Evolutionary conservation across 2,888 invertebrate species (phyloP).

Genomic region (Pseudococcus longispinus): DNA sequence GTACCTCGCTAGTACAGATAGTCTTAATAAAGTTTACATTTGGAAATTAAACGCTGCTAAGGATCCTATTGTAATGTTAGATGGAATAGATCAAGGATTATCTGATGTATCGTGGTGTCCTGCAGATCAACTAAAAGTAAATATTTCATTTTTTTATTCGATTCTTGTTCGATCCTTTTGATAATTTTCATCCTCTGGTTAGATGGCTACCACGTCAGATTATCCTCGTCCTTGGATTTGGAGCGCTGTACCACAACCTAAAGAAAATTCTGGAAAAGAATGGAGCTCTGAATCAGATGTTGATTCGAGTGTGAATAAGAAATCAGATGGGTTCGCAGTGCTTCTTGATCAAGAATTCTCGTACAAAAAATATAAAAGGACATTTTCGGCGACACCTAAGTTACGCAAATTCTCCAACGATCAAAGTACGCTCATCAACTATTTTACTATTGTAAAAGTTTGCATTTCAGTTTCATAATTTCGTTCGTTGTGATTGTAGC

Average conservation of each 20-base stretch:
- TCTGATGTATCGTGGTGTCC: slow-evolving; percentile 52
- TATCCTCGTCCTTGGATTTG: slow-evolving; percentile 47
- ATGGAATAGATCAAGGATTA: slow-evolving; percentile 25
- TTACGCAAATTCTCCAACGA: background rate
- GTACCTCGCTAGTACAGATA: slow-evolving; percentile 87
- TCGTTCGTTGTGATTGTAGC: background rate
- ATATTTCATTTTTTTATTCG: background rate
- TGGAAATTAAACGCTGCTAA: slow-evolving; percentile 71
- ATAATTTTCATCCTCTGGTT: background rate
- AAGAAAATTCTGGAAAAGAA: background rate
- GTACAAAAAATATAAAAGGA: background rate
- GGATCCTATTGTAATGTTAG: slow-evolving; percentile 66
- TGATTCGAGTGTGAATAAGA: background rate
- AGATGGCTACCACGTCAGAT: slow-evolving; percentile 51
- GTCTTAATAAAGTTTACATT: slow-evolving; percentile 84
- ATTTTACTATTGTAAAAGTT: background rate
- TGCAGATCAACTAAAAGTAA: slow-evolving; percentile 26
- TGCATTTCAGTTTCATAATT: background rate
- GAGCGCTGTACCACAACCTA: slow-evolving; percentile 3
- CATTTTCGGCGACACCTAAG: background rate
- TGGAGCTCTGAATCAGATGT: background rate
- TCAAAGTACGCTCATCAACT: background rate
- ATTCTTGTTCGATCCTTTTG: background rate
- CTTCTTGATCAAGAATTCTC: background rate
- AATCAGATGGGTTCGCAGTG: background rate